Conservation (phyloP, 2,113 vertebrate genomes). For the Sylvietta virens region DNA sequence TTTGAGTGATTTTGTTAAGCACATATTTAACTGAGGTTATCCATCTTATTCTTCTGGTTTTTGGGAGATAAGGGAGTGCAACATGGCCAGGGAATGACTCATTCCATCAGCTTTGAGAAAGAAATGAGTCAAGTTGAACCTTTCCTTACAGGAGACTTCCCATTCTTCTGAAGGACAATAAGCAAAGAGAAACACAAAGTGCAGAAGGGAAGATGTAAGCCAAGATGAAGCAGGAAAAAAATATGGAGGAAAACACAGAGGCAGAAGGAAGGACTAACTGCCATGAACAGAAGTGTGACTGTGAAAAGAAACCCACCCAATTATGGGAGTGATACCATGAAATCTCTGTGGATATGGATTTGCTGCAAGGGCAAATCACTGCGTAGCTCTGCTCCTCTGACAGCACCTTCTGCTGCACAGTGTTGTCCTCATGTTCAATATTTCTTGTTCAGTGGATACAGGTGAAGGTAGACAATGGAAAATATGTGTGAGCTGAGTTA, state of each 20-base stretch:
- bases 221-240: not conserved
- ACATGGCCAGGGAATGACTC: not conserved
- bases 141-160: not conserved
- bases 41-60: not conserved
- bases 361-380: not conserved
- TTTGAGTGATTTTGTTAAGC: not conserved
- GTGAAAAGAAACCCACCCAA: not conserved
- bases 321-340: rapidly evolving
- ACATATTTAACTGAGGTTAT: not conserved
- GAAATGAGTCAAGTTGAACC: not conserved
- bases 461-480: not conserved
- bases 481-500: not conserved
- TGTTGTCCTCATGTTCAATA: not conserved
- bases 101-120: not conserved
- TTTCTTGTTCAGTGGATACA: not conserved
- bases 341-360: not conserved
- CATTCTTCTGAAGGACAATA: not conserved
- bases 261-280: not conserved
- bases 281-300: not conserved
- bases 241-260: not conserved
- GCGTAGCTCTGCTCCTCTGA: not conserved
- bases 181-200: not conserved
- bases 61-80: not conserved
- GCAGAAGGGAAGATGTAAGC: not conserved
- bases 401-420: not conserved